Conservation (phyloP, 2,113 vertebrate species). For the Garra rufa region DNA sequence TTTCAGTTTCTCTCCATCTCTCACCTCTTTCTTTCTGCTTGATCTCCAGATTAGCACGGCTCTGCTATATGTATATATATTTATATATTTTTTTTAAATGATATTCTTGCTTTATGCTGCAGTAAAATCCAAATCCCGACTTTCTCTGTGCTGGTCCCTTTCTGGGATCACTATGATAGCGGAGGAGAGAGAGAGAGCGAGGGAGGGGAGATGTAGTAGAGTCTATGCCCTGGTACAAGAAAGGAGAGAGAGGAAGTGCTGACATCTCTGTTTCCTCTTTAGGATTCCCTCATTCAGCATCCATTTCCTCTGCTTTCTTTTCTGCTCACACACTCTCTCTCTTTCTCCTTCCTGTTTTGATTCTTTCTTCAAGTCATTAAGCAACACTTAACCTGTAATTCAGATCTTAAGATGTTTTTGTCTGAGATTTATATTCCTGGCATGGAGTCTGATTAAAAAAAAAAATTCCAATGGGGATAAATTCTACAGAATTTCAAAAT, state of each 20-base stretch:
- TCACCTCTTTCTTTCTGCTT: slow-evolving; percentile 4
- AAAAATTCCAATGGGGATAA: not conserved
- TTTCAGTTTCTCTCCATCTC: slow-evolving; percentile 24
- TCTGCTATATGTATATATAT: too few relatives aligned
- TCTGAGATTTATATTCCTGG: not conserved
- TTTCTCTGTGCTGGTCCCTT: slow-evolving; percentile 29
- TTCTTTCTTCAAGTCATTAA: not conserved
- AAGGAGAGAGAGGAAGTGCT: slow-evolving; percentile 47
- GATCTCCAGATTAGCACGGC: not conserved
- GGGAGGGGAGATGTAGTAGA: slow-evolving; percentile 24
- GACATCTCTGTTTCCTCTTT: slow-evolving; percentile 52
- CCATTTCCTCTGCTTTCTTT: slow-evolving; percentile 8
- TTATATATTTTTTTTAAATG: not conserved
- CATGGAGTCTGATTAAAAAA: not conserved
- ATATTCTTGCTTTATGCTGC: not conserved
- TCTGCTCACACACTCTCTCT: not conserved
- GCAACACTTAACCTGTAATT: slow-evolving; percentile 2
- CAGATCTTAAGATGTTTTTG: not conserved
- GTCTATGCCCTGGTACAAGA: not conserved
- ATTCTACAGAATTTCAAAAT: not conserved
- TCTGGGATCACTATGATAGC: slow-evolving; percentile 19
- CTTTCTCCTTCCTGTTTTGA: not conserved
- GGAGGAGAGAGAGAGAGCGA: slow-evolving; percentile 4
- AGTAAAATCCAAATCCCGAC: slow-evolving; percentile 4
- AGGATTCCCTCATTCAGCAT: slow-evolving; percentile 32